Base-by-base conservation (phyloP, 2,113 vertebrate species). In the Athene cunicularia region DNA sequence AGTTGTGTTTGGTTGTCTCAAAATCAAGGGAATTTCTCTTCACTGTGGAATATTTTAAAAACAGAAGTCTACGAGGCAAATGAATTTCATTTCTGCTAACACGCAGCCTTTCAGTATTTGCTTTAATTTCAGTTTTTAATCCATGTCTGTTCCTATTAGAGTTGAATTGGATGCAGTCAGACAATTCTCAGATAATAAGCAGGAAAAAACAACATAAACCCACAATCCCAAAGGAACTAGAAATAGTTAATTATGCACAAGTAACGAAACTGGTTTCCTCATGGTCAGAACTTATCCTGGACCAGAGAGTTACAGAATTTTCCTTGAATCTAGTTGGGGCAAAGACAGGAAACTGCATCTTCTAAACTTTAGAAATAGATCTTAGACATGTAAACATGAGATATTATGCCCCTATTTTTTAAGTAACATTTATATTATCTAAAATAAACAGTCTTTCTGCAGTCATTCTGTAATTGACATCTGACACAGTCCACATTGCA, bases 361-460 rank as follows among this genome's bases (percentile, higher is more conserved):
- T 97, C 96, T 97, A 94, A 95, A 94, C 93, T 95, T 96, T 91
- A 96, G 97, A 96, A 98, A 98, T 89, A 97, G 73, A 96, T 94
- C 97, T 91, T 91, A 68, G 89, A 87, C 79, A 76, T 39, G 73
- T 98, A 97, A 98, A 98, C 95, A 96, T 87, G 94, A 89, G 96
- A 97, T 91, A 97, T 94, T 96, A 85, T 75, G 53, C 58, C 96
- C 71, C 95, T 96, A 33, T 96, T 95, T 97, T 96, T 97, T 97
- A 89, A 77, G 95, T 82, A 98, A 97, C 97, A 97, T 98, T 98
- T 98, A 98, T 95, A 97, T 97, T 97, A 96, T 89, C 95, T 96
- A 98, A 98, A 98, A 97, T 98, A 98, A 98, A 98, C 96, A 97
- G 73, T 90, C 80, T 91, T 90, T 75, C 87, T 59, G 30, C 92